Conservation (phyloP, 23 tunicate species). For the Styela plicata region DNA sequence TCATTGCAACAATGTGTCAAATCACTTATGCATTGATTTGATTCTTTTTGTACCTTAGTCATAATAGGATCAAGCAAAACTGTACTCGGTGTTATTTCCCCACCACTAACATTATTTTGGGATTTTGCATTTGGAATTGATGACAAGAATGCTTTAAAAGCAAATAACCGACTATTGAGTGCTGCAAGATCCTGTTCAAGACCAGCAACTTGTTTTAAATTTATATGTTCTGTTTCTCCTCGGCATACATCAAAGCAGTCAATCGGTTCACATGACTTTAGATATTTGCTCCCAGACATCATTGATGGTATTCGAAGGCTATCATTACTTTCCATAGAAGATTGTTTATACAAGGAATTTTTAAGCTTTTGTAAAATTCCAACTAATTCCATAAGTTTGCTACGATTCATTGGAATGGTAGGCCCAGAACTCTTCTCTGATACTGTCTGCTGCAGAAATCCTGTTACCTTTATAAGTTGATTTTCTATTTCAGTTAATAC, state of each 20-base stretch:
- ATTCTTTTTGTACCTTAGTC: constrained; percentile 11
- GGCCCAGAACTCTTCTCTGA: constrained; percentile 49
- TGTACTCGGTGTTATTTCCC: neutral
- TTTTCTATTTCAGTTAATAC: constrained; percentile 57
- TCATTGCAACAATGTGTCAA: constrained; percentile 65
- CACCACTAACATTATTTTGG: neutral
- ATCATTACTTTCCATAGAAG: constrained; percentile 22
- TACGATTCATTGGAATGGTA: constrained; percentile 40
- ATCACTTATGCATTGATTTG: constrained; percentile 25
- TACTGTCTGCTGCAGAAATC: constrained; percentile 40
- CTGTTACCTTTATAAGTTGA: constrained; percentile 35
- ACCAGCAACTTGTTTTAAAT: constrained; percentile 50
- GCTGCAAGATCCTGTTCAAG: constrained; percentile 47
- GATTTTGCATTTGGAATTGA: neutral
- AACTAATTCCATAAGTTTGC: constrained; percentile 30
- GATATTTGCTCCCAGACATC: constrained; percentile 36
- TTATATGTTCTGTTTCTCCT: constrained; percentile 35
- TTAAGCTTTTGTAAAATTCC: constrained; percentile 52
- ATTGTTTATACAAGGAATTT: constrained; percentile 54
- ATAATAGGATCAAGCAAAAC: constrained; percentile 32
- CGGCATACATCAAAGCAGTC: constrained; percentile 65
- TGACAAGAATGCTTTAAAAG: constrained; percentile 1
- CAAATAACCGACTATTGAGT: constrained; percentile 25
- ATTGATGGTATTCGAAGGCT: constrained; percentile 48
- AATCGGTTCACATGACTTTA: constrained; percentile 8